Evolutionary conservation across 2,888 invertebrate species (phyloP).

Genomic region (Thereva unica): DNA sequence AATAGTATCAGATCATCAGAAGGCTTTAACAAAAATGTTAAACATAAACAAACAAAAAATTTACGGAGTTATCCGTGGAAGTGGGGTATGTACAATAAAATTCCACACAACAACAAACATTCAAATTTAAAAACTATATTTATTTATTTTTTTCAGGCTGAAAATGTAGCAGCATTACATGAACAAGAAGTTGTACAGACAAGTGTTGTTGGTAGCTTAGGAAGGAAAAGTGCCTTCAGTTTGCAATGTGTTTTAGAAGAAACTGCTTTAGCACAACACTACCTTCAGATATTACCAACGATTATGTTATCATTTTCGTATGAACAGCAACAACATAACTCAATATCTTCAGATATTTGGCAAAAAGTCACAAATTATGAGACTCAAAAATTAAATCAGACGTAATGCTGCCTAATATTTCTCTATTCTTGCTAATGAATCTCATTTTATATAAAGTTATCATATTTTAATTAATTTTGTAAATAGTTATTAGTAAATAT

Average conservation of each 20-base stretch:
- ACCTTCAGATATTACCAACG: conserved; percentile 64
- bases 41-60: conserved; percentile 66
- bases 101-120: conserved; percentile 5
- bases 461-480: too few relatives aligned
- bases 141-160: conserved; percentile 57
- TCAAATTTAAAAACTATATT: conserved; percentile 10
- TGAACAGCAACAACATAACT: conserved; percentile 46
- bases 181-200: conserved; percentile 67
- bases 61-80: conserved; percentile 66
- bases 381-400: conserved; percentile 43
- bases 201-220: conserved; percentile 65
- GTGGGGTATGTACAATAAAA: conserved; percentile 59
- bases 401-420: background rate
- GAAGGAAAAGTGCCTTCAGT: conserved; percentile 65
- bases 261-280: conserved; percentile 65
- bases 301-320: conserved; percentile 63
- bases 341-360: conserved; percentile 43
- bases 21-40: conserved; percentile 65
- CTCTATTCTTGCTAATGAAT: too few relatives aligned
- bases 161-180: conserved; percentile 65
- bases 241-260: conserved; percentile 67
- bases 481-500: too few relatives aligned
- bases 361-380: conserved; percentile 45
- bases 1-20: conserved; percentile 66
- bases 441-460: too few relatives aligned